Percentiles rank a stretch among this genome's conserved stretches.
These are phyloP conservation scores for Fukomys damarensis DNA, from an alignment of 2,113 vertebrate genomes.

Conservation along the genomic window DNA sequence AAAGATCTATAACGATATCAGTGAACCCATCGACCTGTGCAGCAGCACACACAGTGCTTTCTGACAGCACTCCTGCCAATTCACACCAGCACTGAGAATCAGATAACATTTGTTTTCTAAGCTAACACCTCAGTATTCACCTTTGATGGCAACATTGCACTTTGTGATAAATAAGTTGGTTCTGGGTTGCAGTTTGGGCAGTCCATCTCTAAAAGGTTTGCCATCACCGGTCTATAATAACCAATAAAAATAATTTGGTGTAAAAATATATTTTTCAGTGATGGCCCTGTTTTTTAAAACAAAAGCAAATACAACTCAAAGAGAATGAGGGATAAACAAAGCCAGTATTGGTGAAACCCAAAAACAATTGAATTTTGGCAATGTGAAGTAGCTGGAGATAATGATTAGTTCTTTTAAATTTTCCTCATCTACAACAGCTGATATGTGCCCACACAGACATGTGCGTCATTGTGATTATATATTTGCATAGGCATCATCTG, in stretches of 20 bases:
- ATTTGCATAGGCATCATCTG: background rate
- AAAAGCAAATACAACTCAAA: background rate
- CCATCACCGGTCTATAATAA: background rate
- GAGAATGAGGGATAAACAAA: background rate
- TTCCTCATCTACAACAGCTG: background rate
- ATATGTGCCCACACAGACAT: background rate
- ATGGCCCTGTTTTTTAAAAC: background rate
- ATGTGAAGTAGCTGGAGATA: background rate
- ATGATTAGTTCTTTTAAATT: background rate
- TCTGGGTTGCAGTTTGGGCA: background rate
- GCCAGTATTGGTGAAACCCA: background rate
- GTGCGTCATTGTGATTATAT: background rate
- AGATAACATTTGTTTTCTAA: background rate
- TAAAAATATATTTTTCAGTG: background rate
- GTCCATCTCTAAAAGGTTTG: background rate
- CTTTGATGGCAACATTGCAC: background rate
- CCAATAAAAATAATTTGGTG: background rate
- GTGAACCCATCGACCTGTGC: too few relatives aligned
- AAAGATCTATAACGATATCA: background rate
- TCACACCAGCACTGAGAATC: background rate
- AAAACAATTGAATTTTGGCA: background rate
- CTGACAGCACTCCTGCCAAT: background rate
- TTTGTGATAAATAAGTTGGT: background rate
- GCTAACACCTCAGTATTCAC: background rate
- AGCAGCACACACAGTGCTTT: too few relatives aligned